A percentile compares a stretch with the other conserved stretches of the same genome.
These are phyloP conservation scores for Drosophila mimica DNA, from an alignment of 2,888 invertebrate species.

Conservation along the genomic window DNA sequence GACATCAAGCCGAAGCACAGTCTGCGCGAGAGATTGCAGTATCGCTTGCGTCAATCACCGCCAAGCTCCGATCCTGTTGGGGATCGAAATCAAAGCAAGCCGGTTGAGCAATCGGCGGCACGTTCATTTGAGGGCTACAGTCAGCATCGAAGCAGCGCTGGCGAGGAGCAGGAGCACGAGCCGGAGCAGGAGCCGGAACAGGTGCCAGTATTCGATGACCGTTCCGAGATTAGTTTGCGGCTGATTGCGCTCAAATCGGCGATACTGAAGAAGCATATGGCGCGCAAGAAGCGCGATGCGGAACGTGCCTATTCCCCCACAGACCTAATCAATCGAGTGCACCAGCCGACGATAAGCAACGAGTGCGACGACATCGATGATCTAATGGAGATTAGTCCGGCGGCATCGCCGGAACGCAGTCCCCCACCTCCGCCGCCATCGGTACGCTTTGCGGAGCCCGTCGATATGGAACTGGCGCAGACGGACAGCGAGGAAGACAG, in stretches of 20 bases:
- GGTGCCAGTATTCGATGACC: conserved; percentile 48
- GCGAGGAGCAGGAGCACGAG: conserved; percentile 6
- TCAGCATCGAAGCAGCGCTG: conserved; percentile 10
- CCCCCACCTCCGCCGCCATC: conserved; percentile 54
- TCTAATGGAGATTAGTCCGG: conserved; percentile 83
- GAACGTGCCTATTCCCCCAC: conserved; percentile 84
- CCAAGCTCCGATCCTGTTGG: conserved; percentile 45
- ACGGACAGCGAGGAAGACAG: conserved; percentile 81
- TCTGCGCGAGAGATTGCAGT: conserved; percentile 62
- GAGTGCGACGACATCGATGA: conserved; percentile 69
- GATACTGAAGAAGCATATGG: conserved; percentile 82
- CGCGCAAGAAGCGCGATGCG: conserved; percentile 83
- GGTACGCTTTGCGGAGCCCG: conserved; percentile 61
- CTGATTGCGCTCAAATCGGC: conserved; percentile 84
- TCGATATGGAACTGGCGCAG: conserved; percentile 84
- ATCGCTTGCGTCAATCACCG: conserved; percentile 51
- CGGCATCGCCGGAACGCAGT: conserved; percentile 81
- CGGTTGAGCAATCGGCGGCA: background rate
- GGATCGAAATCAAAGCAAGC: conserved; percentile 4
- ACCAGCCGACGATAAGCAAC: conserved; percentile 43
- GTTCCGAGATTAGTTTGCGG: conserved; percentile 68
- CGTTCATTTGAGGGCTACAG: conserved; percentile 18
- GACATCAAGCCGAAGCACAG: conserved; percentile 62
- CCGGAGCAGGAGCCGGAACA: conserved; percentile 49
- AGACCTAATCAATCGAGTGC: conserved; percentile 82